Percentiles rank a stretch among this genome's conserved stretches.
Conservation (phyloP, 2,888 invertebrate genomes). For the Autographa pulchrina region DNA sequence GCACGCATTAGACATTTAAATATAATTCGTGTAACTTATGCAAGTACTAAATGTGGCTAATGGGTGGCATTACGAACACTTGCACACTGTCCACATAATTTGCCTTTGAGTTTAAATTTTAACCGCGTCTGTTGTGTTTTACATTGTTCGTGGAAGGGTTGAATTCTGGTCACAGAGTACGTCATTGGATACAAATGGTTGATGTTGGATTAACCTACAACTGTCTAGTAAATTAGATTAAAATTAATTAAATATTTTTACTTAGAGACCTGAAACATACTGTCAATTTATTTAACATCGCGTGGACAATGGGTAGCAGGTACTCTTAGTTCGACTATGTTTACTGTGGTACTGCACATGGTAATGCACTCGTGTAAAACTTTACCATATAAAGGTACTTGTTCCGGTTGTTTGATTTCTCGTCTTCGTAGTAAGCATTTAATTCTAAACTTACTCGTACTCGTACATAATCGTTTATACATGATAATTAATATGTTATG, state of each 20-base stretch:
- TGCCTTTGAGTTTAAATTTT: constrained; percentile 58
- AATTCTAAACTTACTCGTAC: too few relatives aligned
- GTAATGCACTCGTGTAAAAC: too few relatives aligned
- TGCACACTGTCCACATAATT: constrained; percentile 56
- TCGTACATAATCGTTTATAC: too few relatives aligned
- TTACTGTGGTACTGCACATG: too few relatives aligned
- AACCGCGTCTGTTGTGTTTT: constrained; percentile 51
- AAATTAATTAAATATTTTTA: too few relatives aligned
- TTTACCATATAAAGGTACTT: too few relatives aligned
- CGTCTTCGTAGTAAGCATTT: not conserved
- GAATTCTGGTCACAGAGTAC: constrained; percentile 37
- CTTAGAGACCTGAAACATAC: too few relatives aligned
- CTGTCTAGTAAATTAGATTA: constrained; percentile 21
- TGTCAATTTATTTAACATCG: too few relatives aligned
- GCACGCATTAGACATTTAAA: constrained; percentile 82
- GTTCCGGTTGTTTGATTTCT: not conserved
- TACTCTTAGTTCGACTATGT: too few relatives aligned
- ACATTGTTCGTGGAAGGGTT: constrained; percentile 49
- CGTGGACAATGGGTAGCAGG: too few relatives aligned
- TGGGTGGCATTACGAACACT: constrained; percentile 71
- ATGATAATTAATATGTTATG: too few relatives aligned
- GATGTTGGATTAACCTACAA: constrained; percentile 39
- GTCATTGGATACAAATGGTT: constrained; percentile 41
- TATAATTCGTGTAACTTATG: constrained; percentile 83
- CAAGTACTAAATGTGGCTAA: constrained; percentile 73